Conservation (phyloP, 2,113 vertebrate species). For the Heterotis niloticus region DNA sequence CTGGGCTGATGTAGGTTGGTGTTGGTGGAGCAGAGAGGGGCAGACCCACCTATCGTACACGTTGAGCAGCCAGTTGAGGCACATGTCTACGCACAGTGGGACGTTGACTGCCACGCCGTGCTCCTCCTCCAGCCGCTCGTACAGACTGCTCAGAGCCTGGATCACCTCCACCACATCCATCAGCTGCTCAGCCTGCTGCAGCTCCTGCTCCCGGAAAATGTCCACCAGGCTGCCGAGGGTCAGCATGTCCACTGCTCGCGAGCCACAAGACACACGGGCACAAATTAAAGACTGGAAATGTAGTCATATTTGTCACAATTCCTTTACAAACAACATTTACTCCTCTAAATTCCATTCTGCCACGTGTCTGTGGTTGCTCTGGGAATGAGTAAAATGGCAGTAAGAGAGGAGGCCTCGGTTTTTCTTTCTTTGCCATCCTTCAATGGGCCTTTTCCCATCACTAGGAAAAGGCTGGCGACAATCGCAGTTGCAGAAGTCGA, state of each 20-base stretch:
- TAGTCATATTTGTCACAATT: neutral
- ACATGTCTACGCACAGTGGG: conserved; percentile 75
- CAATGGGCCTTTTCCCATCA: neutral
- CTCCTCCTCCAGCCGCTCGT: conserved; percentile 72
- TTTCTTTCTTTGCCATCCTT: neutral
- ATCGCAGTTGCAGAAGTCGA: neutral
- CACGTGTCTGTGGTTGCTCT: neutral
- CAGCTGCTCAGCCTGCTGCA: conserved; percentile 67
- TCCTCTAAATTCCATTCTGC: neutral
- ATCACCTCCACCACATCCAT: conserved; percentile 78
- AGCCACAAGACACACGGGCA: conserved; percentile 23
- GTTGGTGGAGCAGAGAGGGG: neutral
- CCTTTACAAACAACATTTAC: neutral
- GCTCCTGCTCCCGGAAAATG: conserved; percentile 67
- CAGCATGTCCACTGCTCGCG: conserved; percentile 69
- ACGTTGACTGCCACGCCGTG: conserved; percentile 71
- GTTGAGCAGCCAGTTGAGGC: conserved; percentile 77
- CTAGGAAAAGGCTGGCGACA: neutral
- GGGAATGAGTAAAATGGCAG: neutral
- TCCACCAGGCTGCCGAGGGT: conserved; percentile 64
- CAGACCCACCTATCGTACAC: conserved; percentile 70
- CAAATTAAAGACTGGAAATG: neutral
- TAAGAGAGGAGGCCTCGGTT: neutral
- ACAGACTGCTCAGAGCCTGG: conserved; percentile 71
- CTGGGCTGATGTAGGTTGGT: too few relatives aligned